Base-by-base conservation (phyloP, 2,797 vertebrate species). In the Lateolabrax maculatus region DNA sequence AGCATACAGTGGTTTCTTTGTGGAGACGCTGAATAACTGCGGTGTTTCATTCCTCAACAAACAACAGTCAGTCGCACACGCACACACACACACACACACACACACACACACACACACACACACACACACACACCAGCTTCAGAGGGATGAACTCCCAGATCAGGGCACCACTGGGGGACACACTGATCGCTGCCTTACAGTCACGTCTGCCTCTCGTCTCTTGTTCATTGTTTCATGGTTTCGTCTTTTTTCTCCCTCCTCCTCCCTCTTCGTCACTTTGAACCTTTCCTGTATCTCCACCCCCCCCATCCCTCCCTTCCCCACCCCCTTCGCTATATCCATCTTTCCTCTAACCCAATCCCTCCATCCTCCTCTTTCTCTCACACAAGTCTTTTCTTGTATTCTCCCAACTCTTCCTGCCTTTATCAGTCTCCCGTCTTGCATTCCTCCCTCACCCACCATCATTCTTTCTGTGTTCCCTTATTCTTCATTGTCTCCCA, bases 1-100 rank as follows among this genome's bases (percentile, higher is more conserved):
- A 25, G 72, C 0, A 23, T n/a, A 92, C 88, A 92, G 80, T 79
- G 69, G 70, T 56, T 34, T 75, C 87, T 92, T 89, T 91, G 89
- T 93, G 48, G 2, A 23, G 62, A 70, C 36, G 10, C 43, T 86
- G 85, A 89, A 91, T 90, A 78, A 86, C 66, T 69, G 65, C 19
- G 8, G 78, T 81, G 81, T 83, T 63, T 78, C 56, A 34, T 48
- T 75, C 41, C 57, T 43, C 46, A 37, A 60, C 72, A 77, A 72
- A 76, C 62, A 79, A 23, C 70, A 36, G 21, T 60, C 31, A 58
- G 44, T 31, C 16, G 41, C 46, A 56, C 60, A 51, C 52, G n/a
- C 66, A 11, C 39, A 46, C 58, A 60, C 65, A 41, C 68, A 52
- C 23, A 52, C 34, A 41, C 64, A 52, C 48, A 46, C 44, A 56